Conservation (phyloP, 2,888 invertebrate genomes). For the Onchidella celtica region DNA sequence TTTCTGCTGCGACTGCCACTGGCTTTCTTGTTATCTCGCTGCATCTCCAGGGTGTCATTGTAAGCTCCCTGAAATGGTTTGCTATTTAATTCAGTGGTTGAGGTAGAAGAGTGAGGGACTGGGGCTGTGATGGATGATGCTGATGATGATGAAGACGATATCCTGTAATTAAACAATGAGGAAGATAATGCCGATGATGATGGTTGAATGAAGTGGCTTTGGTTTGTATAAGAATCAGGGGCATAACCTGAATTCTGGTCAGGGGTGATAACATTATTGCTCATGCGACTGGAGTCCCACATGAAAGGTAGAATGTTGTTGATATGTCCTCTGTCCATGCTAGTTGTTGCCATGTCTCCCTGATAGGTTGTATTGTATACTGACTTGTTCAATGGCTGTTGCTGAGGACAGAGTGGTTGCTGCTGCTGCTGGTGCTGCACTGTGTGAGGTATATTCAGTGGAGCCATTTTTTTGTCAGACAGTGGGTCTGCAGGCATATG, state of each 20-base stretch:
- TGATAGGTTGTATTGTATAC: neutral
- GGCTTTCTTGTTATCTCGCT: neutral
- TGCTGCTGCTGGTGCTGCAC: constrained; percentile 7
- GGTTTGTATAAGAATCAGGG: constrained; percentile 9
- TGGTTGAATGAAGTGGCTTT: constrained; percentile 27
- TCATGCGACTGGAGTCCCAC: constrained; percentile 23
- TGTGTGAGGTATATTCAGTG: constrained; percentile 25
- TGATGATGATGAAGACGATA: constrained; percentile 16
- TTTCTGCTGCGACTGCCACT: neutral
- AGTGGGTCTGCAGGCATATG: neutral
- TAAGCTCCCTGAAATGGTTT: neutral
- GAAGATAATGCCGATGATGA: constrained; percentile 35
- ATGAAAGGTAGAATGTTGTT: constrained; percentile 22
- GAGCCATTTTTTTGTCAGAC: constrained; percentile 3
- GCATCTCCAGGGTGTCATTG: neutral
- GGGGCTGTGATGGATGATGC: constrained; percentile 16
- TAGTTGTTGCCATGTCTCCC: neutral
- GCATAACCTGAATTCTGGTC: neutral
- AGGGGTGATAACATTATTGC: neutral
- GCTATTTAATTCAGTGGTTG: neutral
- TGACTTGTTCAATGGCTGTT: neutral
- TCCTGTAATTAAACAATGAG: constrained; percentile 19
- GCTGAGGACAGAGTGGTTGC: constrained; percentile 4
- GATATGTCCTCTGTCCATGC: neutral
- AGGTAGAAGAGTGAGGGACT: constrained; percentile 5